Conservation (phyloP, 2,113 vertebrate genomes). For the Boulengeromyrus knoepffleri region DNA sequence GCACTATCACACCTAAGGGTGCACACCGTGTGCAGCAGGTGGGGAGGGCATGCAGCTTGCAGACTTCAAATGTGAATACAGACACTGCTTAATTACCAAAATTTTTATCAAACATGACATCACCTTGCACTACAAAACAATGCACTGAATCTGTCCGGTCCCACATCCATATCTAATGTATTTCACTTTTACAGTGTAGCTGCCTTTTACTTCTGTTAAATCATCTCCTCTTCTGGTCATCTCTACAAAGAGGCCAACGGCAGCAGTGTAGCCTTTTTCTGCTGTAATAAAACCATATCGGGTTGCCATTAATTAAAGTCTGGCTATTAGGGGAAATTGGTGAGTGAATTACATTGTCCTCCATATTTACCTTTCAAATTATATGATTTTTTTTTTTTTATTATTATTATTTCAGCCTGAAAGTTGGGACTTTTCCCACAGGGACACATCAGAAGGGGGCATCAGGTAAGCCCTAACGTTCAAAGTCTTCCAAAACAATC, state of each 20-base stretch:
- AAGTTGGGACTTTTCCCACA: not conserved
- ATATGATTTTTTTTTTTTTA: not conserved
- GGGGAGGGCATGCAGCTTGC: not conserved
- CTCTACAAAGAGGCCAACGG: constrained; percentile 21
- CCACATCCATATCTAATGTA: not conserved
- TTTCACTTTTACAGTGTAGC: not conserved
- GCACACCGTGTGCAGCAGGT: not conserved
- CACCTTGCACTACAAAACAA: not conserved
- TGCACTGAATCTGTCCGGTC: not conserved
- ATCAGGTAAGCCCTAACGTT: not conserved
- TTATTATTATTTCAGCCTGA: constrained; percentile 16
- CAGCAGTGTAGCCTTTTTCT: constrained; percentile 10
- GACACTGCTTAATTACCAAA: not conserved
- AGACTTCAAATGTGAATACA: not conserved
- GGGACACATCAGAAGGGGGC: not conserved
- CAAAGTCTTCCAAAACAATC: not conserved
- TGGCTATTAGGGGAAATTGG: constrained; percentile 28
- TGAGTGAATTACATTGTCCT: constrained; percentile 26
- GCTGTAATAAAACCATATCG: constrained; percentile 5
- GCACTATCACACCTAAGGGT: not conserved
- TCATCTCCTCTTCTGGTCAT: constrained; percentile 13
- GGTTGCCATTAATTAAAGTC: constrained; percentile 28
- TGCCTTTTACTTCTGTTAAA: not conserved
- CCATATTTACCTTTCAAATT: constrained; percentile 21
- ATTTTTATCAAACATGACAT: not conserved